Percentiles rank a stretch among this genome's conserved stretches.
Conservation (phyloP, 2,113 vertebrate genomes). For the Helogale parvula region DNA sequence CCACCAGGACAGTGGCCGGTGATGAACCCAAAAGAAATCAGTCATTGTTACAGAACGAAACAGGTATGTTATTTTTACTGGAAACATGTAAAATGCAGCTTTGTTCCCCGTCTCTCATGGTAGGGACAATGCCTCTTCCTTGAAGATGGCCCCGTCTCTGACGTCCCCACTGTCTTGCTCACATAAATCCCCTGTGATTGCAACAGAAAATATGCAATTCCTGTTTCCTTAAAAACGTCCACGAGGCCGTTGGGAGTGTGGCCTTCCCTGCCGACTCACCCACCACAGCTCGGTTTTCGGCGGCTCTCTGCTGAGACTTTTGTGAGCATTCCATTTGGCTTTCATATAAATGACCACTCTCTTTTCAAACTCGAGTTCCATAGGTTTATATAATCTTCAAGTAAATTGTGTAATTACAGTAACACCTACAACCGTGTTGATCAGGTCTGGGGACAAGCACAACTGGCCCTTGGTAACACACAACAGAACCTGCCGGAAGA, state of each 20-base stretch:
- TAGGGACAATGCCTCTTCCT: background rate
- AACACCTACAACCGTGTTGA: background rate
- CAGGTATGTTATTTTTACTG: background rate
- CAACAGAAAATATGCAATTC: background rate
- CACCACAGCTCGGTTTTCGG: background rate
- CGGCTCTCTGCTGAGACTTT: background rate
- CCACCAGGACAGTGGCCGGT: background rate
- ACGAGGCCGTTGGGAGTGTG: rapidly evolving
- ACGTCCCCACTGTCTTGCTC: background rate
- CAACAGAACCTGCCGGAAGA: background rate
- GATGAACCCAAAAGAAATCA: background rate
- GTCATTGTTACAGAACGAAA: background rate
- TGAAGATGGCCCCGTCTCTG: background rate
- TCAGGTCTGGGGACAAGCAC: background rate
- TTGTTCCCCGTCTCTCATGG: background rate
- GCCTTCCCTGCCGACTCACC: background rate
- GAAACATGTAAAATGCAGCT: rapidly evolving
- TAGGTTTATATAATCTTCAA: background rate
- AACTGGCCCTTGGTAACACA: background rate
- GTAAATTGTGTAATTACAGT: background rate
- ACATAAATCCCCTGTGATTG: background rate
- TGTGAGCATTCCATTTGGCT: background rate
- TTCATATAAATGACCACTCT: background rate
- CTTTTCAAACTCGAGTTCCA: background rate
- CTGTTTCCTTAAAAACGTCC: background rate